Conservation (phyloP, 2,888 invertebrate genomes). For the Brachyopa scutellaris region DNA sequence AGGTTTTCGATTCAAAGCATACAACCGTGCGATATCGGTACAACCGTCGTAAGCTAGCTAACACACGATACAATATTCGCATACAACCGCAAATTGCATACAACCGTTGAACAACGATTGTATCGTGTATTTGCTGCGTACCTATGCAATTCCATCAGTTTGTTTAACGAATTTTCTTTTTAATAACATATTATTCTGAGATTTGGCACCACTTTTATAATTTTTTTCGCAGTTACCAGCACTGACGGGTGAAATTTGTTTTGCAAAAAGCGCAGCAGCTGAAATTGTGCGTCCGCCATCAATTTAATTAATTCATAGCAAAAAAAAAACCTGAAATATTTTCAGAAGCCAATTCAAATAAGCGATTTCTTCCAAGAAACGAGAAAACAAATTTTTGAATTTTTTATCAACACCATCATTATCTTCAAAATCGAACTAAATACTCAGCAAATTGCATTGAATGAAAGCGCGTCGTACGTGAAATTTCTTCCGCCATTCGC, state of each 20-base stretch:
- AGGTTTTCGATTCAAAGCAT: no score
- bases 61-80: no score
- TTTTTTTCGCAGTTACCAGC: conserved; percentile 27
- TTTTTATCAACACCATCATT: background rate
- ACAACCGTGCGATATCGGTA: no score
- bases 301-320: conserved; percentile 12
- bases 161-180: no score
- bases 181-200: no score
- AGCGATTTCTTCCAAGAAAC: background rate
- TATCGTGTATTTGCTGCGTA: no score
- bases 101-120: no score
- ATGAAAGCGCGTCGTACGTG: conserved; percentile 17
- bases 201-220: conserved; percentile 28
- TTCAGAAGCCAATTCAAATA: conserved; percentile 1
- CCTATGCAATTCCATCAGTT: no score
- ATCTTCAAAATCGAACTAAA: background rate
- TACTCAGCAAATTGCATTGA: background rate
- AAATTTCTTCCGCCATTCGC: conserved; percentile 51
- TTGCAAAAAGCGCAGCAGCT: conserved; percentile 66
- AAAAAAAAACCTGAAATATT: background rate
- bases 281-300: conserved; percentile 60
- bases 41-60: no score
- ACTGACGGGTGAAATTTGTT: conserved; percentile 49
- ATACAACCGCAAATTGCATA: no score
- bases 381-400: background rate